Evolutionary conservation across 2,113 vertebrate genomes (phyloP).

Genomic region (Crotalus helleri): DNA sequence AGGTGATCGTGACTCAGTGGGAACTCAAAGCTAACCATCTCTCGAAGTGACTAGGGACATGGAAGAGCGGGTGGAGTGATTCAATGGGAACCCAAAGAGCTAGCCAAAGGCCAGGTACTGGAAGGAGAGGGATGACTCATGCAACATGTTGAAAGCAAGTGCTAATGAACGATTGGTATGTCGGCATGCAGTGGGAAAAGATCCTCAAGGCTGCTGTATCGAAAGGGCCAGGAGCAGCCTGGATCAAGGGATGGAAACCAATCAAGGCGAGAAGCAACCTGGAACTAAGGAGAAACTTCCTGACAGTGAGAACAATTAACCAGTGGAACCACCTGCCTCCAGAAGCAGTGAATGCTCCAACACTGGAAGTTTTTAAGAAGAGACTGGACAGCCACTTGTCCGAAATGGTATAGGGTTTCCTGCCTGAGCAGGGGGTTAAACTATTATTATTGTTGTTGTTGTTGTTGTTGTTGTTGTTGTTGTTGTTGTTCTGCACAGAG

Average conservation of each 20-base stretch:
- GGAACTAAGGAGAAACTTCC: too few species aligned
- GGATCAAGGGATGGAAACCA: not conserved
- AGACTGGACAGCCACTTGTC: too few species aligned
- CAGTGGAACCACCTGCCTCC: too few species aligned
- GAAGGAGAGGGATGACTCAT: slow-evolving; percentile 28
- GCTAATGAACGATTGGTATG: not conserved
- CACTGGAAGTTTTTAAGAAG: too few species aligned
- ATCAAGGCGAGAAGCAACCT: too few species aligned
- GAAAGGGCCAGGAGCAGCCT: accelerated
- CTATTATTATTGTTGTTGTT: too few species aligned
- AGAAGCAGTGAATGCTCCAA: too few species aligned
- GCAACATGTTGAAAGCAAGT: slow-evolving; percentile 12
- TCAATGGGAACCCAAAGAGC: slow-evolving; percentile 53
- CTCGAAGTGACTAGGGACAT: not conserved
- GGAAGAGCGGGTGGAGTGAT: not conserved
- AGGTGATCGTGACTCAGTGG: not conserved
- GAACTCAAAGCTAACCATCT: not conserved
- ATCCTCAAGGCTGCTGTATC: accelerated
- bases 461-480: too few species aligned
- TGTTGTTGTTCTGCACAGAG: too few species aligned
- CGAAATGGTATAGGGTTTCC: too few species aligned
- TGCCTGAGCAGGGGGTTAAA: too few species aligned
- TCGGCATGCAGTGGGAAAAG: accelerated
- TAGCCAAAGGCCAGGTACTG: slow-evolving; percentile 19
- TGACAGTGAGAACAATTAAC: too few species aligned